Conservation (phyloP, 2,113 vertebrate species). For the Microcebus tavaratra region DNA sequence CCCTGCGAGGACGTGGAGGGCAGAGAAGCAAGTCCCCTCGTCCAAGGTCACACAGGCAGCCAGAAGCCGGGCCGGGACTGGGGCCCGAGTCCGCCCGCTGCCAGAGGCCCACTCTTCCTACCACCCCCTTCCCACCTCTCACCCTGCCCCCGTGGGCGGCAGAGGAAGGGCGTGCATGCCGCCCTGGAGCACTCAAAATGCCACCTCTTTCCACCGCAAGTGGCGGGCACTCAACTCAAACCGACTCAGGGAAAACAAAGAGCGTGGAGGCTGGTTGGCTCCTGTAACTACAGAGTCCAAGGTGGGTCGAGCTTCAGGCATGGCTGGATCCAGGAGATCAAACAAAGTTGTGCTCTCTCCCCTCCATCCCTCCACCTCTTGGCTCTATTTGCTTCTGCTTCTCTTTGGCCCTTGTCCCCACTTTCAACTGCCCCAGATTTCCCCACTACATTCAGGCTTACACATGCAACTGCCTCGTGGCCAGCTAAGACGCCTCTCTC, state of each 20-base stretch:
- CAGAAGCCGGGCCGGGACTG: background rate
- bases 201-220: background rate
- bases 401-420: background rate
- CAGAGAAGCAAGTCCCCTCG: background rate
- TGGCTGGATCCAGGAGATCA: background rate
- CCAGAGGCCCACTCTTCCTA: background rate
- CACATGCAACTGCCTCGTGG: background rate
- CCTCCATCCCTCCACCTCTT: background rate
- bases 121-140: background rate
- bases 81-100: background rate
- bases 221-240: background rate
- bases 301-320: background rate
- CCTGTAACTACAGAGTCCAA: background rate
- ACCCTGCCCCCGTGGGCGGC: no score
- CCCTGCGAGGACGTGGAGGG: rapidly evolving
- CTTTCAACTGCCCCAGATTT: no score
- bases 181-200: no score
- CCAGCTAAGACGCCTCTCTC: background rate
- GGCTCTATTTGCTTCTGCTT: background rate
- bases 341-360: rapidly evolving
- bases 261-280: background rate
- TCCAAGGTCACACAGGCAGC: background rate
- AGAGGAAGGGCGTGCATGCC: background rate
- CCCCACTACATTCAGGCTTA: background rate
- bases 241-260: background rate